Percentiles rank a stretch among this genome's conserved stretches.
Evolutionary conservation across 1,140 invertebrate genomes (phyloP).

Genomic region (Ridgeia piscesae): DNA sequence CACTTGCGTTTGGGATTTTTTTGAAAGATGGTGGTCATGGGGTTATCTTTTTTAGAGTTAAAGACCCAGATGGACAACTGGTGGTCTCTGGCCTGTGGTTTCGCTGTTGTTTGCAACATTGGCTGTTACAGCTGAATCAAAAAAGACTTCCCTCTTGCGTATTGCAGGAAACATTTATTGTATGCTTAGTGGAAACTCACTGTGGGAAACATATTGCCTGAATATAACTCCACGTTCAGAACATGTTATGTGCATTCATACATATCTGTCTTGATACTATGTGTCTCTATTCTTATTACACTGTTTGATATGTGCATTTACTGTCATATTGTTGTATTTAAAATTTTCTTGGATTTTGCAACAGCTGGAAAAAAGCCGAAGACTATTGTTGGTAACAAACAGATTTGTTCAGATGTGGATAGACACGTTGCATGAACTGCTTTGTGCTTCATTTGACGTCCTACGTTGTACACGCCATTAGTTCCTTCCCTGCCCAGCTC

Average conservation of each 20-base stretch:
- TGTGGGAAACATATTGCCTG: not conserved
- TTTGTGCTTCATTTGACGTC: not conserved
- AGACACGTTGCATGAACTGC: not conserved
- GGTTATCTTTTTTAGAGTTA: no score
- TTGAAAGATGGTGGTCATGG: no score
- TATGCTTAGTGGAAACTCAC: not conserved
- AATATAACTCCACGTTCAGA: not conserved
- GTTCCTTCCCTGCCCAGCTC: not conserved
- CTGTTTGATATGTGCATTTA: not conserved
- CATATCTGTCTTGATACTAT: not conserved
- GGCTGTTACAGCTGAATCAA: no score
- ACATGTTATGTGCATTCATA: no score
- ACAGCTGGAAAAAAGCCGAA: not conserved
- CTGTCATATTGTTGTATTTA: not conserved
- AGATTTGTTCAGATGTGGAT: not conserved
- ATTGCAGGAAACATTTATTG: not conserved
- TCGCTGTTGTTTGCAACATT: no score
- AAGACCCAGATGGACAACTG: no score
- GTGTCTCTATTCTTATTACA: not conserved
- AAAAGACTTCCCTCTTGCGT: not conserved
- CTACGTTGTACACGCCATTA: not conserved
- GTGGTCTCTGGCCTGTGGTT: no score
- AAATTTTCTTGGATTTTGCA: not conserved
- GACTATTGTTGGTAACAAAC: not conserved
- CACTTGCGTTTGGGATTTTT: no score